Percentiles rank a stretch among this genome's conserved stretches.
Evolutionary conservation across 2,113 vertebrate genomes (phyloP).

Genomic region (Gorsachius goisagi): DNA sequence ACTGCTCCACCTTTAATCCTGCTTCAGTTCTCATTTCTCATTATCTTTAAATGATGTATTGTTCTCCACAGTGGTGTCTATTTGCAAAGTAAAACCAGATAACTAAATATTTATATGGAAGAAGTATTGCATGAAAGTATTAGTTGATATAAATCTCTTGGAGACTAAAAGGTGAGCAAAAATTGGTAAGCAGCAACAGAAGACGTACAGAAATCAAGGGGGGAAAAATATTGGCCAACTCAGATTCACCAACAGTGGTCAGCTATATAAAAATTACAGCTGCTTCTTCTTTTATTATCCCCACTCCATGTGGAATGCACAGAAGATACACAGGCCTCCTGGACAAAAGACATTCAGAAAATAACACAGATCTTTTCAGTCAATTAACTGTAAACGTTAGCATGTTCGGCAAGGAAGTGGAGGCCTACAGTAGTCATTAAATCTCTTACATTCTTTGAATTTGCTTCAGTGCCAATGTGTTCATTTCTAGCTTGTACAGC

Average conservation of each 20-base stretch:
- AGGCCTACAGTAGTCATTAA: not conserved
- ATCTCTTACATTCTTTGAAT: not conserved
- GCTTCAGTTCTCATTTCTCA: not conserved
- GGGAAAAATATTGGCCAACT: not conserved
- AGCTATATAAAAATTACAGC: not conserved
- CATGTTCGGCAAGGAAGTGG: rapidly evolving
- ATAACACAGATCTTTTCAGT: not conserved
- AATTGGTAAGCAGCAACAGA: not conserved
- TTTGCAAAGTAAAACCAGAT: not conserved
- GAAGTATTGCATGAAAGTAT: not conserved
- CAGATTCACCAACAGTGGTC: not conserved
- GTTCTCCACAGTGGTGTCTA: not conserved
- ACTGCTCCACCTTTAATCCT: not conserved
- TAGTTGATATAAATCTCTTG: not conserved
- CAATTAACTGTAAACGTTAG: not conserved
- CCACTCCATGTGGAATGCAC: not conserved
- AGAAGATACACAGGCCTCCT: not conserved
- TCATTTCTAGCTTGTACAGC: not conserved
- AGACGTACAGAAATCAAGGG: not conserved
- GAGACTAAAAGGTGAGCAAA: not conserved
- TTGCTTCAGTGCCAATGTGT: not conserved
- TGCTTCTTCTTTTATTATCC: not conserved
- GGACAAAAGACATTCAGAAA: not conserved
- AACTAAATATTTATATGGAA: not conserved
- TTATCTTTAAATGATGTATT: not conserved